Base-by-base conservation (phyloP, 2,113 vertebrate genomes). In the Tyrannus savana region DNA sequence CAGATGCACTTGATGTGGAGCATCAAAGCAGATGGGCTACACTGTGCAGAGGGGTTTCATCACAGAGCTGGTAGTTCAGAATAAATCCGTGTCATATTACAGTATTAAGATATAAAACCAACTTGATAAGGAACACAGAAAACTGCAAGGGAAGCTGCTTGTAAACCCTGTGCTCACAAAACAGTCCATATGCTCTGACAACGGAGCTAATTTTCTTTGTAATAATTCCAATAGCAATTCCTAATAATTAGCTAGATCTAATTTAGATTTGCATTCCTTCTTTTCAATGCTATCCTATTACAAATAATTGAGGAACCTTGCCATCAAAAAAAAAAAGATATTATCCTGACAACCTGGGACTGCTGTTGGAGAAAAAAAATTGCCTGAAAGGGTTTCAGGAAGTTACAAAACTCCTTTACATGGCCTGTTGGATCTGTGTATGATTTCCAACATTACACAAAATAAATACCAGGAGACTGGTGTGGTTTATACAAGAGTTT, bases 401-500 rank as follows among this genome's bases (percentile, higher is more conserved):
- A 98, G 97, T 98, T 97, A 98, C 97, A 97, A 97, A 98, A 98
- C 94, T 97, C 90, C 96, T 98, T 97, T 98, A 98, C 97, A 93
- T 97, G 95, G 95, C 96, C 97, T 96, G 94, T 93, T 98, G 95
- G 96, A 97, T 97, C 96, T 97, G 97, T 95, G 96, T 98, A 97
- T 88, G 98, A 98, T 98, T 98, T 98, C 98, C 97, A 98, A 75
- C 97, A 98, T 98, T 98, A 96, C 95, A 98, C 96, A 98, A 98
- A 98, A 98, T 98, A 98, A 99, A 99, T 98, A 99, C 98, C 98
- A 98, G 98, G 98, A 99, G 98, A 98, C 97, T 97, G 97, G 98
- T 98, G 98, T 98, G 98, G 98, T 99, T 99, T 98, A 97, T 98
- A 98, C 98, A 98, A 98, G 98, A 98, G 98, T 98, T 99, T 98